phyloP scores from a whole-genome alignment of 2,113 vertebrate genomes.

The Nycticryphes semicollaris region DNA sequence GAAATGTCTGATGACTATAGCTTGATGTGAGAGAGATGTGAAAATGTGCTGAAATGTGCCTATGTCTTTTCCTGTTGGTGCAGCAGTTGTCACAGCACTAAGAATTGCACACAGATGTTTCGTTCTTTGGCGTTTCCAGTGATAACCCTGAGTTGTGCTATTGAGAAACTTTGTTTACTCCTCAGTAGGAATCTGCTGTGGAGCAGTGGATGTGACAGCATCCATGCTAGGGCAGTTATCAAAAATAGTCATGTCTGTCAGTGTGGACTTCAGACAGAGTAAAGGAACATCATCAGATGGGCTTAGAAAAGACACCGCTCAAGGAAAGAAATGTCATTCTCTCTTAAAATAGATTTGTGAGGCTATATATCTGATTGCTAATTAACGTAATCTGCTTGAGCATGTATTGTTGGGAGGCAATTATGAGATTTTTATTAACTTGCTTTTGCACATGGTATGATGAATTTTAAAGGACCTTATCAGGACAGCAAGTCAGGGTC shows the following conservation, averaged over 20 bases:
- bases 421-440: neutral
- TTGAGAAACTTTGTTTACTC: neutral
- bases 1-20: neutral
- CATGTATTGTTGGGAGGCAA: neutral
- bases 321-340: neutral
- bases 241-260: neutral
- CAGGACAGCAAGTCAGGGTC: neutral
- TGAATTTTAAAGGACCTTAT: neutral
- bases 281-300: neutral
- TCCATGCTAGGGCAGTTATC: too few species aligned
- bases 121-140: neutral
- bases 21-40: neutral
- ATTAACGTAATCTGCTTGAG: neutral
- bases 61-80: neutral
- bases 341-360: neutral
- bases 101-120: neutral
- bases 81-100: too few species aligned
- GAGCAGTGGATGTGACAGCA: neutral
- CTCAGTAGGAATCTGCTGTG: neutral
- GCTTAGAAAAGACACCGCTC: neutral
- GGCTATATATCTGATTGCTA: neutral
- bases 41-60: neutral
- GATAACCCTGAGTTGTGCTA: neutral
- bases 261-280: neutral
- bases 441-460: neutral